These are phyloP conservation scores for Craterocephalus amniculus DNA, from an alignment of 2,797 vertebrate species.

Conservation along the genomic window DNA sequence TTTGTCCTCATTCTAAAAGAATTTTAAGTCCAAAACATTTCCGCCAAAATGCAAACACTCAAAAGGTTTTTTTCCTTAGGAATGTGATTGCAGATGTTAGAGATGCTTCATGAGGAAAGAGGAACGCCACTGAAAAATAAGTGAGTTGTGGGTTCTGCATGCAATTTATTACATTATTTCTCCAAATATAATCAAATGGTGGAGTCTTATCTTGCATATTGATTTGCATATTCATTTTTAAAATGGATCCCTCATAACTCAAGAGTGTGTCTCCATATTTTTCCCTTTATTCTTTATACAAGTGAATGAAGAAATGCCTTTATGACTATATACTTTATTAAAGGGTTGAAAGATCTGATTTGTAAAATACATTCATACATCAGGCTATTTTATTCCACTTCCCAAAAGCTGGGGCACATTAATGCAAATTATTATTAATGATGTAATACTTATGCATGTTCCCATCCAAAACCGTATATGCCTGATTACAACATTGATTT, in stretches of 20 bases:
- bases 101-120: slow-evolving; percentile 18
- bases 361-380: background rate
- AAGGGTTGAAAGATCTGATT: background rate
- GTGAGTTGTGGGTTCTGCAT: slow-evolving; percentile 50
- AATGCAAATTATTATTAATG: background rate
- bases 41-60: background rate
- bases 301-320: slow-evolving; percentile 11
- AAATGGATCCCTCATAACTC: slow-evolving; percentile 2
- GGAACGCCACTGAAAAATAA: slow-evolving; percentile 21
- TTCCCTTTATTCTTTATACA: slow-evolving; percentile 2
- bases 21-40: slow-evolving; percentile 13
- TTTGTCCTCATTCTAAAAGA: slow-evolving; percentile 32
- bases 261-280: slow-evolving; percentile 26
- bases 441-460: background rate
- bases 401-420: slow-evolving; percentile 5
- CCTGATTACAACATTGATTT: background rate
- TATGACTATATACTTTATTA: background rate
- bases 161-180: slow-evolving; percentile 61
- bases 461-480: slow-evolving; percentile 4
- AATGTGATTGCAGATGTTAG: background rate
- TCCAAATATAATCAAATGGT: slow-evolving; percentile 45
- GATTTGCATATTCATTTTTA: slow-evolving; percentile 36
- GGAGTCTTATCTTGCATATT: slow-evolving; percentile 49
- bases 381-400: background rate
- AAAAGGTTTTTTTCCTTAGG: background rate